Evolutionary conservation across 2,113 vertebrate genomes (phyloP).

Genomic region (Motacilla tschutschensis): DNA sequence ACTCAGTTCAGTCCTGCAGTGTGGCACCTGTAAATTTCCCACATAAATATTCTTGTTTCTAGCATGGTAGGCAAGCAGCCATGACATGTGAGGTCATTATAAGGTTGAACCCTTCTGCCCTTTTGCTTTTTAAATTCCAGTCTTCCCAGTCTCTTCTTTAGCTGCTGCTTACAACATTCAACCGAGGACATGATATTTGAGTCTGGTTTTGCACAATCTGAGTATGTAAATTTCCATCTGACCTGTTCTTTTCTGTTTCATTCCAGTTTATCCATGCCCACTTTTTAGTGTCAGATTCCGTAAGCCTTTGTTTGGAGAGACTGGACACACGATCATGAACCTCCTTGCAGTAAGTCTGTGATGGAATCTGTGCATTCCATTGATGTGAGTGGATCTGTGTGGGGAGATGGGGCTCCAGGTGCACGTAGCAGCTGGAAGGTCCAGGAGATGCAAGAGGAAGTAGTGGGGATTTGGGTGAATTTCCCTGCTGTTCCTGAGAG

Average conservation of each 20-base stretch:
- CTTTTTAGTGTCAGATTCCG: conserved; percentile 96
- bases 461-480: not conserved
- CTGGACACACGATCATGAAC: conserved; percentile 98
- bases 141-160: not conserved
- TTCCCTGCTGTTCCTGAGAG: not conserved
- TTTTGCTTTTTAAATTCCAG: not conserved
- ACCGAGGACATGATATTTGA: not conserved
- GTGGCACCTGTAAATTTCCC: not conserved
- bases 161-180: not conserved
- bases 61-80: not conserved
- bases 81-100: not conserved
- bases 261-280: conserved; percentile 93
- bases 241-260: conserved; percentile 53
- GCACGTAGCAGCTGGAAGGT: fast-evolving
- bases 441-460: not conserved
- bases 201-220: not conserved
- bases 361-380: not conserved
- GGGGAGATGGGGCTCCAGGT: not conserved
- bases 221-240: not conserved
- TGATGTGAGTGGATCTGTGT: not conserved
- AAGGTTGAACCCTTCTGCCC: not conserved
- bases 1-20: not conserved
- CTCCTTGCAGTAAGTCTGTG: conserved; percentile 89
- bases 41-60: not conserved
- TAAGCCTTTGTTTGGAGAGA: conserved; percentile 96